phyloP scores from a whole-genome alignment of 2,797 vertebrate genomes.

The Nannoperca australis region DNA sequence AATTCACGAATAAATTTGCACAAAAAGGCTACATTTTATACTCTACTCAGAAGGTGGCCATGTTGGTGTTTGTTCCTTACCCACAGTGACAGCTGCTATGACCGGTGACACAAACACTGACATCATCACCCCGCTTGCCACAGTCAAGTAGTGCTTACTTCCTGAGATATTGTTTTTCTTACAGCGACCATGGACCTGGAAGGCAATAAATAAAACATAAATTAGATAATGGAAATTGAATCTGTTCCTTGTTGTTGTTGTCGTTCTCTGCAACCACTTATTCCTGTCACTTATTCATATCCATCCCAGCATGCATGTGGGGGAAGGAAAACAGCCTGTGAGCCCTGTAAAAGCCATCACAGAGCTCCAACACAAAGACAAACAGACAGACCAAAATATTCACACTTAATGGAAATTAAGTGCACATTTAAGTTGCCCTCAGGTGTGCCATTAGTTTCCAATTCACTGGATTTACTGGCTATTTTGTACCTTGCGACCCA shows the following conservation, averaged over 20 bases:
- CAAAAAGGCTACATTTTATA: not conserved
- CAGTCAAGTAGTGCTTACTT: constrained; percentile 92
- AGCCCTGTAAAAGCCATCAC: not conserved
- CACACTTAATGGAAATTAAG: not conserved
- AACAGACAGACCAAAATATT: constrained; percentile 6
- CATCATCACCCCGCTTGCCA: constrained; percentile 91
- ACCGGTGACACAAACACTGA: constrained; percentile 92
- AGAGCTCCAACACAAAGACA: constrained; percentile 2
- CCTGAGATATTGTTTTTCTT: constrained; percentile 92
- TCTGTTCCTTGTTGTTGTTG: constrained; percentile 30
- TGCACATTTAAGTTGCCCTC: not conserved
- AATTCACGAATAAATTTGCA: not conserved
- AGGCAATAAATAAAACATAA: constrained; percentile 47
- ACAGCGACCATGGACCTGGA: constrained; percentile 90
- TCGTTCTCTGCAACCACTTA: constrained; percentile 19
- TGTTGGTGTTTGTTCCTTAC: constrained; percentile 79
- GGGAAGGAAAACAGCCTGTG: constrained; percentile 3
- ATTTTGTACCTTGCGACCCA: constrained; percentile 89
- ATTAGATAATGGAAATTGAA: constrained; percentile 38
- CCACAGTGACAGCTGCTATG: constrained; percentile 90
- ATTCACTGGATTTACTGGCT: not conserved
- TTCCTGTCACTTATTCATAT: constrained; percentile 20
- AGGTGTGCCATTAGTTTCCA: not conserved
- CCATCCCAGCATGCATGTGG: constrained; percentile 11
- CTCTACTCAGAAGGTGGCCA: not conserved